Evolutionary conservation across 2,888 invertebrate species (phyloP).

Genomic region (Patella depressa): DNA sequence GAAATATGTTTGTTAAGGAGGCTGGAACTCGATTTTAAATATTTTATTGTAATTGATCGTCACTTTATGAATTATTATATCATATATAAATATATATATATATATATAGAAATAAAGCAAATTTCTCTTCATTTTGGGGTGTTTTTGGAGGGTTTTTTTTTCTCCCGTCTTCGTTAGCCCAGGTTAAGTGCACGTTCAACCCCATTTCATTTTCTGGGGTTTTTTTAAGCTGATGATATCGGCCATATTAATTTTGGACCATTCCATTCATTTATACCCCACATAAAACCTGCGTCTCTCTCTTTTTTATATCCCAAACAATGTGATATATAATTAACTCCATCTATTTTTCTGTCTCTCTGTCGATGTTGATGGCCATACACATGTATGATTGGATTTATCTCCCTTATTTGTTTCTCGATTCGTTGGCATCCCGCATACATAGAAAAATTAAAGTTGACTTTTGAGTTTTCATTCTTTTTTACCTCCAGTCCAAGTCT

Average conservation of each 20-base stretch:
- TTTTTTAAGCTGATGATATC: too few relatives aligned
- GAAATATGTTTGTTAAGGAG: too few relatives aligned
- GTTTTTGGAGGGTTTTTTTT: too few relatives aligned
- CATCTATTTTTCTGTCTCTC: constrained; percentile 40
- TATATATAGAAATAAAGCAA: too few relatives aligned
- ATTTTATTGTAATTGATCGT: too few relatives aligned
- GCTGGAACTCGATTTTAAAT: too few relatives aligned
- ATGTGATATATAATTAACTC: constrained; percentile 46
- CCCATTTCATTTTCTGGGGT: too few relatives aligned
- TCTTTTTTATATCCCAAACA: constrained; percentile 42
- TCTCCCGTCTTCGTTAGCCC: too few relatives aligned
- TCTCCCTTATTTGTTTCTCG: constrained; percentile 35
- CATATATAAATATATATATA: too few relatives aligned
- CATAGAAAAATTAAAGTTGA: constrained; percentile 43
- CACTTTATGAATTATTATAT: too few relatives aligned
- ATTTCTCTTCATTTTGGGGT: too few relatives aligned
- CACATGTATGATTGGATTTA: constrained; percentile 40
- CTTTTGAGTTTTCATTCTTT: constrained; percentile 17
- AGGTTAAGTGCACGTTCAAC: too few relatives aligned
- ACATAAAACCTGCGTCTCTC: constrained; percentile 72
- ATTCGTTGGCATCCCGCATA: constrained; percentile 42
- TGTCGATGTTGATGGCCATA: constrained; percentile 50
- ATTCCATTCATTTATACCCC: constrained; percentile 76
- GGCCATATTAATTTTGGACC: constrained; percentile 51
- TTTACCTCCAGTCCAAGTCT: constrained; percentile 25